Base-by-base conservation (phyloP, 2,888 invertebrate genomes). In the Zeuzera pyrina region DNA sequence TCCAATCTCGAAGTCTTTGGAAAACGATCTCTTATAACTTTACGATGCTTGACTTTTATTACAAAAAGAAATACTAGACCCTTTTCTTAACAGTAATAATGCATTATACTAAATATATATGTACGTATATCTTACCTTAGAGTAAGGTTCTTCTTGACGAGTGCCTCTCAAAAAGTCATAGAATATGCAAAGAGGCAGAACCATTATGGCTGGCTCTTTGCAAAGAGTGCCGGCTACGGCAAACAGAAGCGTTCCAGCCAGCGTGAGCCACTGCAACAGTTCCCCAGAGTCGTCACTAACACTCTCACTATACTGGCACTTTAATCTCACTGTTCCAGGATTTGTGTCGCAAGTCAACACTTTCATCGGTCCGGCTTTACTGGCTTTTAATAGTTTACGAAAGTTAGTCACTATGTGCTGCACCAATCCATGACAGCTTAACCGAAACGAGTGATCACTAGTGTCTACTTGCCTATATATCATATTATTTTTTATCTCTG, bases 141-240 rank as follows among this genome's bases (percentile, higher is more conserved):
- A 74, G 53, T 74, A 72, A 39, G 66, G 60, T 63, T 78, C 73
- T 54, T 74, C 78, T 42, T 76, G 76, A 37, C 77, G 81, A 49
- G 66, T 64, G 47, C 86, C 85, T 52, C 85, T 87, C 49, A 90
- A 77, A 59, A 94, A 84, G 77, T 98, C 97, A 83, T 94, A 97
- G 43, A 93, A 85, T 50, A 92, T 92, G 79, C 97, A 97, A 42
- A 97, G 89, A 35, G 93, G 91, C 54, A 98, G 83, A 39, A 96
- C 95, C 45, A 95, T 95, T 58, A 97, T 89, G 32, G 97, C 97
- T 31, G 96, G 96, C 79, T 98, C 98, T 83, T 97, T 98, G 83
- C 95, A 94, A 49, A 98, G 86, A 79, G 97, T 92, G 43, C 95
- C 94, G 27, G 92, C 90, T 26, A 90, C 83, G 21, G 94, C 91